Conservation (phyloP, 2,113 vertebrate species). For the Myxocyprinus asiaticus region DNA sequence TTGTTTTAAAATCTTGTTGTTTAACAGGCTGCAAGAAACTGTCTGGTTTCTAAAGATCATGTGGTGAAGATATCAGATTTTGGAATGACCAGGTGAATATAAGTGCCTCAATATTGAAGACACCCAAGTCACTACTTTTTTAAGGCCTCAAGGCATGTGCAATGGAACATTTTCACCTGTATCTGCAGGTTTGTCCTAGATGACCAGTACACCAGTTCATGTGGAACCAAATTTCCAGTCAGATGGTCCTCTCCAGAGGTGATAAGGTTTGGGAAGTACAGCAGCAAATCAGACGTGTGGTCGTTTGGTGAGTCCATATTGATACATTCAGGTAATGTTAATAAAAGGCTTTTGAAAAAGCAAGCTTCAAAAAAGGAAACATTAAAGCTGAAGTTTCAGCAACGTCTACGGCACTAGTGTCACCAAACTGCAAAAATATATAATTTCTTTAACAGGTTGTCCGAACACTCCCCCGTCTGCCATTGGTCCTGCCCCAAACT, state of each 20-base stretch:
- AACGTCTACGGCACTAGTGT: too few relatives aligned
- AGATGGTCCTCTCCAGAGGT: conserved; percentile 97
- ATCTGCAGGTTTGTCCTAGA: conserved; percentile 87
- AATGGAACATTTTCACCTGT: not conserved
- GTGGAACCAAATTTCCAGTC: conserved; percentile 90
- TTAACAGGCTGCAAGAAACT: conserved; percentile 91
- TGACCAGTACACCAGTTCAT: conserved; percentile 93
- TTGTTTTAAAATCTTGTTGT: not conserved
- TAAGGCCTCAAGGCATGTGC: too few relatives aligned
- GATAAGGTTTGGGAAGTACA: conserved; percentile 88
- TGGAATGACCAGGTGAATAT: conserved; percentile 92
- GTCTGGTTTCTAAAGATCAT: conserved; percentile 86
- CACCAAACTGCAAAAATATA: too few relatives aligned
- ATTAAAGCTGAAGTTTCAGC: too few relatives aligned
- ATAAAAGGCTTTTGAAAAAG: not conserved
- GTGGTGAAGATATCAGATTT: conserved; percentile 96
- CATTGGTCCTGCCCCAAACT: too few relatives aligned
- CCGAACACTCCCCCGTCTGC: too few relatives aligned
- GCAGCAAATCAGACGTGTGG: conserved; percentile 98
- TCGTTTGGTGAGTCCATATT: conserved; percentile 85
- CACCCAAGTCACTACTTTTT: not conserved
- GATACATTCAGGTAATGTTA: too few relatives aligned
- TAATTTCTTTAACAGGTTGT: too few relatives aligned
- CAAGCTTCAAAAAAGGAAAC: too few relatives aligned
- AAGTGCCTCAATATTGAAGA: not conserved